phyloP scores from a whole-genome alignment of 2,888 invertebrate genomes.

The Endotricha flammealis region DNA sequence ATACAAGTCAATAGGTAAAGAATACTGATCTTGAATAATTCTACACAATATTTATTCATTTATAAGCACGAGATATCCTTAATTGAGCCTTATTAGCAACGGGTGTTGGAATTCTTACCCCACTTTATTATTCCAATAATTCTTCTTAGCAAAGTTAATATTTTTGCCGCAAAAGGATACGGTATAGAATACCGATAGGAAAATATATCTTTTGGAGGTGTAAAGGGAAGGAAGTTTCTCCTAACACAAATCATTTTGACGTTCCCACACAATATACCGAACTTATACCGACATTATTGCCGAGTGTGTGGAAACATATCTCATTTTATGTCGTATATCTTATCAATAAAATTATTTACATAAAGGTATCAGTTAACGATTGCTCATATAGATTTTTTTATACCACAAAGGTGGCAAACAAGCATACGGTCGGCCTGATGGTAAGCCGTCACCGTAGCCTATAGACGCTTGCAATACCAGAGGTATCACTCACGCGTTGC shows the following conservation, averaged over 20 bases:
- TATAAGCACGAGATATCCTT: not conserved
- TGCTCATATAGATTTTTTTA: too few species aligned
- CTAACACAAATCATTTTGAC: slow-evolving; percentile 17
- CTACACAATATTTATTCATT: not conserved
- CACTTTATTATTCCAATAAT: slow-evolving; percentile 1
- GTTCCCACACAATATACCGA: slow-evolving; percentile 4
- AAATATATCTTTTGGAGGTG: slow-evolving; percentile 13
- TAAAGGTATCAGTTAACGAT: too few species aligned
- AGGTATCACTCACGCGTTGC: too few species aligned
- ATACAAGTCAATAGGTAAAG: too few species aligned
- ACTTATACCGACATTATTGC: too few species aligned
- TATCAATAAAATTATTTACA: too few species aligned
- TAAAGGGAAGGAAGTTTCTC: slow-evolving; percentile 13
- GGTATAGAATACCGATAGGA: slow-evolving; percentile 11
- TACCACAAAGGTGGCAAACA: too few species aligned
- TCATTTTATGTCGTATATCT: too few species aligned
- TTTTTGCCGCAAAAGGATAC: slow-evolving; percentile 4
- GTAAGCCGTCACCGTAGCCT: too few species aligned
- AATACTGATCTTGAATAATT: not conserved
- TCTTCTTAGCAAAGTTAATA: slow-evolving; percentile 7
- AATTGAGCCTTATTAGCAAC: not conserved
- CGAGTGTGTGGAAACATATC: too few species aligned
- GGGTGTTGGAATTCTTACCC: not conserved
- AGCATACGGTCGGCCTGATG: too few species aligned
- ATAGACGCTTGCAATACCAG: too few species aligned